Base-by-base conservation (phyloP, 2,797 vertebrate species). In the Hydrolagus colliei region DNA sequence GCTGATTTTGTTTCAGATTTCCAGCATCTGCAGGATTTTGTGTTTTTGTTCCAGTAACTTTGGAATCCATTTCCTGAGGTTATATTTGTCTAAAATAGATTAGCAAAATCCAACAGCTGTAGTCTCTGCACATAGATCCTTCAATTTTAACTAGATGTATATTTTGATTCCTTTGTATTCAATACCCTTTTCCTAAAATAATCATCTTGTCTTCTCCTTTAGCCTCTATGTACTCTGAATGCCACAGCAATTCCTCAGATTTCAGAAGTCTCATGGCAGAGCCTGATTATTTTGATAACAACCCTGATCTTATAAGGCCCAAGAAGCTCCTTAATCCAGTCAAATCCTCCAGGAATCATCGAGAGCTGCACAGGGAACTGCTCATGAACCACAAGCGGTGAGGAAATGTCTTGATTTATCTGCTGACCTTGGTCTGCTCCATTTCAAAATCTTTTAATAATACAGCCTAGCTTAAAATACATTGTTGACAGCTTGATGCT, bases 261-360 rank as follows among this genome's bases (percentile, higher is more conserved):
- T 80, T 94, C 87, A 22, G 91, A 72, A 92, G 93, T 89, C 90
- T 95, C 61, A 92, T 95, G 91, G 92, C 95, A 72, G 93, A 93
- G 86, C 95, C 96, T 0, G 96, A 97, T 90, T 96, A 97, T 89
- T 89, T 91, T 88, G 94, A 96, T 20, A 92, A 92, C 87, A 96
- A 95, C 12, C 90, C 95, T 0, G 96, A 98, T 87, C 95, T 98
- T 88, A 98, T 99, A 93, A 97, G 96, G 88, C 98, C 98, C 88
- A 98, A 95, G 92, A 98, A 98, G 88, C 94, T 99, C 79, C 88
- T 94, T 88, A 98, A 98, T 91, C 98, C 98, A 0, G 96, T 99
- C 77, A 98, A 96, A 93, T 94, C 95, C 35, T 99, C 98, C 0
- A 96, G 95, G 89, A 98, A 95, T 88, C 98, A 99, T 90, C 97